phyloP scores from a whole-genome alignment of 2,797 vertebrate species.

The Sebastolobus altivelis region DNA sequence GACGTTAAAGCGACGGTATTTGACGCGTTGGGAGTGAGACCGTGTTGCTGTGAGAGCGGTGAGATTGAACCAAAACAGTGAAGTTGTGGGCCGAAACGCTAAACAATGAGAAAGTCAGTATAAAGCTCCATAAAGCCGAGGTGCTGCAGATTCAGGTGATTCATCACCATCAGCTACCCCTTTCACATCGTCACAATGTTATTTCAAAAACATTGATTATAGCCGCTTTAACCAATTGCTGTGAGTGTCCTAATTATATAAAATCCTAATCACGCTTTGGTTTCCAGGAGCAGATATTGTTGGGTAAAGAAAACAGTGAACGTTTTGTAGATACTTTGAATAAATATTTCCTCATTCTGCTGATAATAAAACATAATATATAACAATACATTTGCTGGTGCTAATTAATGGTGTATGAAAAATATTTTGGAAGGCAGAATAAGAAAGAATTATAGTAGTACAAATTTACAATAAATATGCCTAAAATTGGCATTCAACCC shows the following conservation, averaged over 20 bases:
- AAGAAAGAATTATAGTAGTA: not conserved
- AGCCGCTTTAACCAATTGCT: not conserved
- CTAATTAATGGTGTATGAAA: not conserved
- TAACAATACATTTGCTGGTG: not conserved
- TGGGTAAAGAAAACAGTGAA: not conserved
- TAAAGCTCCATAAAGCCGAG: not conserved
- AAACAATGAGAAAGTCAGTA: not conserved
- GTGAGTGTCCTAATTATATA: not conserved
- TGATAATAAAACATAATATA: not conserved
- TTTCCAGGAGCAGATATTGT: not conserved
- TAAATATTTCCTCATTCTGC: not conserved
- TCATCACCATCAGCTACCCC: not conserved
- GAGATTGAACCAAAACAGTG: not conserved
- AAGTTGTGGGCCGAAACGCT: not conserved
- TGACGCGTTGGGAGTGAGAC: too few species aligned
- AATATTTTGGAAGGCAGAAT: fast-evolving
- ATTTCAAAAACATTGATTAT: not conserved
- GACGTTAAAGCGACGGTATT: too few species aligned
- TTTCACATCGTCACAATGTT: not conserved
- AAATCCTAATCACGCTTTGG: not conserved
- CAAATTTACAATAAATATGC: not conserved
- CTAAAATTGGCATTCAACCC: not conserved
- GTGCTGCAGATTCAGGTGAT: not conserved
- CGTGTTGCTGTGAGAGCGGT: fast-evolving
- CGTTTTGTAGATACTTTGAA: not conserved